Base-by-base conservation (phyloP, 2,888 invertebrate species). In the Matsumyia berberina region DNA sequence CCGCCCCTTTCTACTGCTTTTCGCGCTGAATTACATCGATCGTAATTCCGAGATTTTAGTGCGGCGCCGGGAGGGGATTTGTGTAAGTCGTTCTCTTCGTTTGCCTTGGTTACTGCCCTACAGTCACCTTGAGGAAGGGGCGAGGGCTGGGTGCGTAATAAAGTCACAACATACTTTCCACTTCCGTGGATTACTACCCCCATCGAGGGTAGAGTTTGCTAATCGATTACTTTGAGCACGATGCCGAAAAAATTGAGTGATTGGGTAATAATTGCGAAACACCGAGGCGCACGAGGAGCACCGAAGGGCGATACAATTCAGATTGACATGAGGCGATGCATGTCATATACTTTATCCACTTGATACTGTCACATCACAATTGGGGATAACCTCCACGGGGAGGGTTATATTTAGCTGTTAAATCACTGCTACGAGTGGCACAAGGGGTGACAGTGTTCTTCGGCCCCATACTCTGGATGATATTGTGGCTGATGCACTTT, bases 141-240 rank as follows among this genome's bases (percentile, higher is more conserved):
- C 24, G 24, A 24, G 42, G 29, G 8, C n/a, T 11, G 29, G 12
- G 12, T 31, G 46, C 24, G 55, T 78, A 69, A 70, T 70, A 78
- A 78, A 70, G 77, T 69, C 77, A 70, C 70, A 55, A 70, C 33
- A 55, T 62, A 46, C 62, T 37, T 78, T 67, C 60, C 77, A 69
- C 58, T 58, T 60, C 33, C 51, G 15, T 77, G 77, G 24, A 77
- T 69, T 44, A 51, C 42, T 42, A 53, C 15, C 53, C 4, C 42
- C 55, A 57, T 19, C 35, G 42, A 37, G 35, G n/a, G 29, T 19
- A 17, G 70, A 62, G 62, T 60, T 42, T 49, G 58, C 60, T 60
- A 77, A 69, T 77, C 67, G 77, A 69, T 77, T 69, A 44, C 67
- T 42, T 12, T 35, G 33, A n/a, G 6, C 12, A n/a, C n/a, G 11